phyloP scores from a whole-genome alignment of 2,113 vertebrate species.

The Oxyruncus cristatus region DNA sequence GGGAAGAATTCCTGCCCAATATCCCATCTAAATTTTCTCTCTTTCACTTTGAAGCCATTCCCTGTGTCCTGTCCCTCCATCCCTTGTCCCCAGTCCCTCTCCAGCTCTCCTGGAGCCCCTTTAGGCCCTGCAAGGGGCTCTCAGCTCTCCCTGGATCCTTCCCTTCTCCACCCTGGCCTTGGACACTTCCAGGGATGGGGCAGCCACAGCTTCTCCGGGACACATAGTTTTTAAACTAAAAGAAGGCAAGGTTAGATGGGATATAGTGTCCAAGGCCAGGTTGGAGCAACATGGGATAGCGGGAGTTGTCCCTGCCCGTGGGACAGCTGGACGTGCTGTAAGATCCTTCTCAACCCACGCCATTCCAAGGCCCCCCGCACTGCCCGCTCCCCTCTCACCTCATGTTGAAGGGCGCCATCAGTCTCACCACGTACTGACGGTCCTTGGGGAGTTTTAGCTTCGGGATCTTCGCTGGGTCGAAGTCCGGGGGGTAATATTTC shows the following conservation, averaged over 20 bases:
- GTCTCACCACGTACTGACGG: conserved; percentile 71
- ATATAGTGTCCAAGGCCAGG: neutral
- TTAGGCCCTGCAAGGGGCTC: neutral
- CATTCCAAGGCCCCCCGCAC: no score
- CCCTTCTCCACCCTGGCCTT: no score
- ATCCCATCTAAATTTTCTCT: neutral
- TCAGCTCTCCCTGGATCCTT: no score
- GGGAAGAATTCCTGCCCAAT: neutral
- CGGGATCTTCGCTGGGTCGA: conserved; percentile 85
- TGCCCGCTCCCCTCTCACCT: conserved; percentile 54
- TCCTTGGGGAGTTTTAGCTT: conserved; percentile 86
- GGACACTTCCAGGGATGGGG: no score
- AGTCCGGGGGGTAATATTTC: conserved; percentile 96
- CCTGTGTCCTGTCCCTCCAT: neutral
- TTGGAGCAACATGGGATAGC: neutral
- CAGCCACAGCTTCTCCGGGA: no score
- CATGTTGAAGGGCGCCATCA: conserved; percentile 93
- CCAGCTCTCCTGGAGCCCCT: neutral
- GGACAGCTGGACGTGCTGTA: neutral
- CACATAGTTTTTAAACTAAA: no score
- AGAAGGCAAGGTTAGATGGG: no score
- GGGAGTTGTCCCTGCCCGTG: neutral
- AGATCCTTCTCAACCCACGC: neutral
- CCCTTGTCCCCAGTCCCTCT: neutral
- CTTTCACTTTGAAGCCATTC: neutral